phyloP scores from a whole-genome alignment of 2,113 vertebrate genomes.

The Zosterops borbonicus region DNA sequence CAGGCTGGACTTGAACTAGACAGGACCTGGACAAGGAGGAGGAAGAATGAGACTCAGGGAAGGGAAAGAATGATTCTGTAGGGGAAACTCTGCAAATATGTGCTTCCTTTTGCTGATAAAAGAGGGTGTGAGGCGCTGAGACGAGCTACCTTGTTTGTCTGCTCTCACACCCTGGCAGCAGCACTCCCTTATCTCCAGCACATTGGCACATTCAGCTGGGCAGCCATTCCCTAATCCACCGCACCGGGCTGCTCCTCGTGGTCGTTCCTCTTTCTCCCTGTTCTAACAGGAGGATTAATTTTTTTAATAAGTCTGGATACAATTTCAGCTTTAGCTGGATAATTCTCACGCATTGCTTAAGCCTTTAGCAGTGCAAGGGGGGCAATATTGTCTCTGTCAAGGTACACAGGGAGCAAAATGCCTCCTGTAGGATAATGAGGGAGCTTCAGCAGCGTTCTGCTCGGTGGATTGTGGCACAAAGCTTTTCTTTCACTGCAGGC shows the following conservation, averaged over 20 bases:
- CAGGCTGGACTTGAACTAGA: background rate
- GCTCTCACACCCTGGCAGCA: slow-evolving; percentile 20
- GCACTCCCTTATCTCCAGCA: background rate
- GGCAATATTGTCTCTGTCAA: background rate
- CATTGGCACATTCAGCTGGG: rapidly evolving
- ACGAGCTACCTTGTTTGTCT: background rate
- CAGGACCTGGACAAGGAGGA: background rate
- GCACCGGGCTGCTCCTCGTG: background rate
- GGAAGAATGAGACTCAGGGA: background rate
- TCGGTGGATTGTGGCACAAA: background rate
- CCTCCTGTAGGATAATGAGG: rapidly evolving
- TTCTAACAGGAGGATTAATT: background rate
- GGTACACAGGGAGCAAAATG: background rate
- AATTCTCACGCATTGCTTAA: background rate
- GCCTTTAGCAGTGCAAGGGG: background rate
- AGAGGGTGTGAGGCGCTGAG: background rate
- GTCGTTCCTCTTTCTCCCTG: background rate
- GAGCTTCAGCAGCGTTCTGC: background rate
- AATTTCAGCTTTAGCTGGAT: background rate
- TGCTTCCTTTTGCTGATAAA: slow-evolving; percentile 26
- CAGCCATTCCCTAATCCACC: background rate
- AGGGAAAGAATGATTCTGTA: background rate
- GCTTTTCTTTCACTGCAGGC: background rate
- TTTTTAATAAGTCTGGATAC: background rate
- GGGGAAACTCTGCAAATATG: background rate